Percentiles rank a stretch among this genome's conserved stretches.
Evolutionary conservation across 2,888 invertebrate genomes (phyloP).

Genomic region (Ectemnius continuus): DNA sequence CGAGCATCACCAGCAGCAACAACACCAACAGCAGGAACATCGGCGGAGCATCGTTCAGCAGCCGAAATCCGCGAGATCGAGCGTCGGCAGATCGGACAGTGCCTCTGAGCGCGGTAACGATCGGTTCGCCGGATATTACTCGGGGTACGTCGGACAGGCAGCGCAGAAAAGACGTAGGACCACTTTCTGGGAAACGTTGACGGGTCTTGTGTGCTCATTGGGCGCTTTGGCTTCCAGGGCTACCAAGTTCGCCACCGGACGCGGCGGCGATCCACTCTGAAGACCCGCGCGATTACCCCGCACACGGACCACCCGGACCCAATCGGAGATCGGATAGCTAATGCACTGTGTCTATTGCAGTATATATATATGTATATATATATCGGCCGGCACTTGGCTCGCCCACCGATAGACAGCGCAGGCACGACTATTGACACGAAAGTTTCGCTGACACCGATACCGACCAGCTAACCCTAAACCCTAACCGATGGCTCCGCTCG

Average conservation of each 20-base stretch:
- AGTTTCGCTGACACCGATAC: no score
- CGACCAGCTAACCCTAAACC: no score
- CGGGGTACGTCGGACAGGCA: constrained; percentile 59
- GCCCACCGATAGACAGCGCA: no score
- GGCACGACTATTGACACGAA: no score
- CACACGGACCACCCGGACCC: constrained; percentile 16
- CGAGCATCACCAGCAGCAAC: constrained; percentile 30
- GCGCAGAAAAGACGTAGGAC: constrained; percentile 67
- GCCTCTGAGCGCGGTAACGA: constrained; percentile 49
- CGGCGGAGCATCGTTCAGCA: constrained; percentile 62
- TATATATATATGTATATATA: not conserved
- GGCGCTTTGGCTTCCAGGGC: constrained; percentile 77
- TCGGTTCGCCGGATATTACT: constrained; percentile 50
- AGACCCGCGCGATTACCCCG: constrained; percentile 32
- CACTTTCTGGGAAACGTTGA: constrained; percentile 78
- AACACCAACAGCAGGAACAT: constrained; percentile 33
- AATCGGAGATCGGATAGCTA: not conserved
- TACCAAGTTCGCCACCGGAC: constrained; percentile 73
- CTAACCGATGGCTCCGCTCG: no score
- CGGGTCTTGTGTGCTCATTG: constrained; percentile 77
- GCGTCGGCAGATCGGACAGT: constrained; percentile 46
- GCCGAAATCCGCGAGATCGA: constrained; percentile 55
- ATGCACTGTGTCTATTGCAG: no score
- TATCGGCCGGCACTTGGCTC: not conserved
- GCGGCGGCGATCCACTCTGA: constrained; percentile 70